Conservation (phyloP, 2,888 invertebrate species). For the Parnassius mnemosyne region DNA sequence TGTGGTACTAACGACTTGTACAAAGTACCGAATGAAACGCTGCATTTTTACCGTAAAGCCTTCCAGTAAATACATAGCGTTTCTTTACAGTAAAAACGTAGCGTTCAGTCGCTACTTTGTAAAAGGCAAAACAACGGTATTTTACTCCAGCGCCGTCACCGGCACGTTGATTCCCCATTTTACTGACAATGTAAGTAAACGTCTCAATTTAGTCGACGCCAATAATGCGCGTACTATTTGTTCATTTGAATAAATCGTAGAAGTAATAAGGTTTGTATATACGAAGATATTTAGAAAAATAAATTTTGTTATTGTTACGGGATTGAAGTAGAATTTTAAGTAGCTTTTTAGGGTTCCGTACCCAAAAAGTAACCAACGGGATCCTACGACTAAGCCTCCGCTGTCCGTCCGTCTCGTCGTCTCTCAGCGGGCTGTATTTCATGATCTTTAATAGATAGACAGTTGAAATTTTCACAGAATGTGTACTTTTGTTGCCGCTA, state of each 20-base stretch:
- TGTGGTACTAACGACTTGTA: too few species aligned
- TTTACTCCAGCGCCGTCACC: slow-evolving; percentile 65
- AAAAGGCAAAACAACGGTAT: slow-evolving; percentile 52
- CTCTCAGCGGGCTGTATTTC: too few species aligned
- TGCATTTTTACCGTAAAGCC: too few species aligned
- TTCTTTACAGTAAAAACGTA: slow-evolving; percentile 10
- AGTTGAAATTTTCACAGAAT: too few species aligned
- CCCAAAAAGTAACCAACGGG: too few species aligned
- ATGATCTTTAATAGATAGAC: too few species aligned
- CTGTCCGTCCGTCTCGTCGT: too few species aligned
- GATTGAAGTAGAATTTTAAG: neutral
- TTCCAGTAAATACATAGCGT: too few species aligned
- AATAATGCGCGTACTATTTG: slow-evolving; percentile 21
- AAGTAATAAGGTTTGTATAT: slow-evolving; percentile 24
- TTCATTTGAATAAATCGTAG: slow-evolving; percentile 5
- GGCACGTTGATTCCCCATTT: slow-evolving; percentile 59
- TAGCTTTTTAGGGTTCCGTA: too few species aligned
- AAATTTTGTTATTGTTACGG: neutral
- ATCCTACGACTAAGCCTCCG: too few species aligned
- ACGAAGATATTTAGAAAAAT: neutral
- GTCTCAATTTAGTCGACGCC: slow-evolving; percentile 63
- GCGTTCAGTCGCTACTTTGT: slow-evolving; percentile 42
- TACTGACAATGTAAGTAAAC: slow-evolving; percentile 72
- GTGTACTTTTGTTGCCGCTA: too few species aligned
- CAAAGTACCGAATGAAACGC: too few species aligned